Base-by-base conservation (phyloP, 2,888 invertebrate species). In the Nomada fabriciana region DNA sequence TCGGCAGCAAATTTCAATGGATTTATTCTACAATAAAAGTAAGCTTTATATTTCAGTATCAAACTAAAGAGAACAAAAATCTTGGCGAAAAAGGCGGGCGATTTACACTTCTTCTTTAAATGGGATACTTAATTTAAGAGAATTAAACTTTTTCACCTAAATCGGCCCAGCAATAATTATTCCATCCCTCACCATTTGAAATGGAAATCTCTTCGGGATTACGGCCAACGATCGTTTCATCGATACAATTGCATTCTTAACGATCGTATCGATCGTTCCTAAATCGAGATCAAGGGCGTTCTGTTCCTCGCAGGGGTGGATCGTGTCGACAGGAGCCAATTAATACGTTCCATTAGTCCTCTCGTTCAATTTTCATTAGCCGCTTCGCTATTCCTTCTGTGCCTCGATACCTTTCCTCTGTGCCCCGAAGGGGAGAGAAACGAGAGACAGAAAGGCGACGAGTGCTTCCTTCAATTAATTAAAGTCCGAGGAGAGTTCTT, bases 301-400 rank as follows among this genome's bases (percentile, higher is more conserved):
- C 52, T n/a, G 15, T 47, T 13, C 5, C 59, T 10, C 13, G 10
- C n/a, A 2, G 25, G 23, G 25, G 13, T 9, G 18, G 42, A 11
- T 43, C 25, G n/a, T n/a, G 52, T 50, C 68, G 36, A 36, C 47
- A 20, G 50, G n/a, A 43, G 47, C 23, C 73, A 74, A 83, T 83
- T 82, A 82, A 83, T 73, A 73, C 82, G 76, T 76, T 70, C 67
- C 82, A 76, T 77, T 73, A 73, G 57, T 57, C 52, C 36, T 23
- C 43, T 61, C 69, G 65, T 78, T 74, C 75, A 77, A 78, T 83
- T 83, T 82, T 78, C 82, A 83, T 78, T 76, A 76, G 65, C 53
- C 7, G 75, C 53, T 57, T 68, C 55, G 43, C 78, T 74, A 77
- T 82, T 53, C 25, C 36, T 57, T 42, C 60, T 47, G 59, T 67